A percentile compares a stretch with the other conserved stretches of the same genome.
Evolutionary conservation across 2,113 vertebrate species (phyloP).

Genomic region (Lepisosteus oculatus): DNA sequence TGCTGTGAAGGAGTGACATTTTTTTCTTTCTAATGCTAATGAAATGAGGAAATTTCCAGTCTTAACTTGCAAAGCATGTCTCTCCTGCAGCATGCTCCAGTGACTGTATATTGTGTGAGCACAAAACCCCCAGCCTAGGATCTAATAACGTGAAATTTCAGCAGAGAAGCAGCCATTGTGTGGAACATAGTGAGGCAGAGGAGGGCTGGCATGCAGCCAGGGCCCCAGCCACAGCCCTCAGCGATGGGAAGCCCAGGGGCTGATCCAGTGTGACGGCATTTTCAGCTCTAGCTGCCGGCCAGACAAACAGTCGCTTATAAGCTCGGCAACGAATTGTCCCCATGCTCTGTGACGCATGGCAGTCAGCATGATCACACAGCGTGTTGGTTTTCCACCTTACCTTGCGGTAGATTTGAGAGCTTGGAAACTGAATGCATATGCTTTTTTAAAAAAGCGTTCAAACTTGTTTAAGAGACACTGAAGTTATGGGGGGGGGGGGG

Average conservation of each 20-base stretch:
- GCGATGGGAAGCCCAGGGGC: conserved; percentile 48
- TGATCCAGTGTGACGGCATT: conserved; percentile 52
- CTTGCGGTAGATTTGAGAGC: too few species aligned
- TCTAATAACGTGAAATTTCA: conserved; percentile 79
- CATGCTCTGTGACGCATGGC: neutral
- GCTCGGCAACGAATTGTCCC: conserved; percentile 68
- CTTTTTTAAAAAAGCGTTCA: too few species aligned
- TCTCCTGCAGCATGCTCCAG: conserved; percentile 72
- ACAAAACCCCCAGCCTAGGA: conserved; percentile 71
- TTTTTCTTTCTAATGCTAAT: conserved; percentile 72
- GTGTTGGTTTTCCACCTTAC: too few species aligned
- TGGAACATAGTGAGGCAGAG: conserved; percentile 38
- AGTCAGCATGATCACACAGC: neutral
- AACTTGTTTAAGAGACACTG: too few species aligned
- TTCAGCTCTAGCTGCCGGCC: conserved; percentile 49
- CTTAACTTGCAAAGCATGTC: conserved; percentile 76
- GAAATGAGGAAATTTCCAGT: conserved; percentile 70
- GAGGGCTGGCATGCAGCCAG: conserved; percentile 64
- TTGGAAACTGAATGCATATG: too few species aligned
- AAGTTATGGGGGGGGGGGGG: too few species aligned
- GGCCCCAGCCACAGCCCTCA: conserved; percentile 65
- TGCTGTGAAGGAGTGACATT: conserved; percentile 48
- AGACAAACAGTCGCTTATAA: conserved; percentile 66
- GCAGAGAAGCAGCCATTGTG: conserved; percentile 74
- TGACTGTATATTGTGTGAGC: conserved; percentile 74